These are phyloP conservation scores for Lucilia cuprina DNA, from an alignment of 1,140 invertebrate species.

Conservation along the genomic window DNA sequence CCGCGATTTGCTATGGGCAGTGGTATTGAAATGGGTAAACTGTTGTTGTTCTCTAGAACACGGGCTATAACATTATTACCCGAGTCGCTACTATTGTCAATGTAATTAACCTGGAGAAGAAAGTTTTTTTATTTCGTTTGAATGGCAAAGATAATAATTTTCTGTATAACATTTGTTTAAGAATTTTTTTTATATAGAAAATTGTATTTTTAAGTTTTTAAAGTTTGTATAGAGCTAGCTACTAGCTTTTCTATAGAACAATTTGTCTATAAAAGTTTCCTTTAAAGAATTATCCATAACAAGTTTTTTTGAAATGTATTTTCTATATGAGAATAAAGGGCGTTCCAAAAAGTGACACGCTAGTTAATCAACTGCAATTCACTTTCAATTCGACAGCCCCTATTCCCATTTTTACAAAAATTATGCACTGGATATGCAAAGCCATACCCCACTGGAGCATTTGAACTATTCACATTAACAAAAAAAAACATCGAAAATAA, in stretches of 20 bases:
- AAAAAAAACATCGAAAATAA: not conserved
- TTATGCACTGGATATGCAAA: slow-evolving; percentile 62
- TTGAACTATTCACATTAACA: slow-evolving; percentile 41
- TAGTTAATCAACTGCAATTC: slow-evolving; percentile 35
- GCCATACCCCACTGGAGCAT: slow-evolving; percentile 59
- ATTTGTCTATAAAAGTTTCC: too few species aligned
- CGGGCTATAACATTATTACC: not conserved
- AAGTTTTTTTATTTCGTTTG: too few species aligned
- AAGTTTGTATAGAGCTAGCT: too few species aligned
- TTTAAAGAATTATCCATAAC: too few species aligned
- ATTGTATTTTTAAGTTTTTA: too few species aligned
- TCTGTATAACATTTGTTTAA: too few species aligned
- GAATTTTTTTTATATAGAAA: too few species aligned
- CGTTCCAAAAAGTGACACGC: slow-evolving; percentile 18
- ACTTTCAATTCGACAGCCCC: slow-evolving; percentile 39
- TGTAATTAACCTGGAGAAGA: not conserved
- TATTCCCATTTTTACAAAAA: slow-evolving; percentile 52
- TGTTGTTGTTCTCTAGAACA: not conserved
- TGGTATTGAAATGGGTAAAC: not conserved
- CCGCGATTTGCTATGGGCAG: not conserved
- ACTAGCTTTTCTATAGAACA: too few species aligned
- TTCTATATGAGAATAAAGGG: slow-evolving; percentile 16
- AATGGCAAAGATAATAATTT: too few species aligned
- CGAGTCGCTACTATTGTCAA: not conserved
- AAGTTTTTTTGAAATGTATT: too few species aligned